Evolutionary conservation across 2,888 invertebrate genomes (phyloP).

Genomic region (Nomada hirtipes): DNA sequence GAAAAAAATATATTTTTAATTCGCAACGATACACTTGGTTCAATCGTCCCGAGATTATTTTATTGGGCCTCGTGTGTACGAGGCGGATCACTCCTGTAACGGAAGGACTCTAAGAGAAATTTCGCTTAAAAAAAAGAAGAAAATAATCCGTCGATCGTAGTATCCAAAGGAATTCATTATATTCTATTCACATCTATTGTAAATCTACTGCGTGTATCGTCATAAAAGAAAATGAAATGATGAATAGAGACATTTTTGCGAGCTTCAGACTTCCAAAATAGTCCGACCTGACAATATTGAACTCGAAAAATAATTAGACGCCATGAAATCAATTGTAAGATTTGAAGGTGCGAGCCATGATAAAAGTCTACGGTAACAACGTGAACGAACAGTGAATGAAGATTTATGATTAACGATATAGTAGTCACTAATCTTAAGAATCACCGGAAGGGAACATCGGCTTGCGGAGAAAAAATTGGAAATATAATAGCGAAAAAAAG

Average conservation of each 20-base stretch:
- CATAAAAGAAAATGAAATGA: constrained; percentile 34
- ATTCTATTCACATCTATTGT: constrained; percentile 68
- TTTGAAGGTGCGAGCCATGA: constrained; percentile 33
- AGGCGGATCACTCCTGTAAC: constrained; percentile 2
- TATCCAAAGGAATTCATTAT: constrained; percentile 62
- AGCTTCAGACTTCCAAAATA: constrained; percentile 52
- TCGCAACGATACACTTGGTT: constrained; percentile 57
- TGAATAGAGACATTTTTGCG: constrained; percentile 48
- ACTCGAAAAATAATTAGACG: constrained; percentile 61
- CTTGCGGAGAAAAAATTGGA: constrained; percentile 57
- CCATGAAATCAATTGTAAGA: constrained; percentile 62
- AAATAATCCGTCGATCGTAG: constrained; percentile 67
- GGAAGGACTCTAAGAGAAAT: constrained; percentile 32
- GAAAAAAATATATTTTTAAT: constrained; percentile 66
- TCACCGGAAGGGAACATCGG: constrained; percentile 59
- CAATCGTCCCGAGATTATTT: constrained; percentile 48
- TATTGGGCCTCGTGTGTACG: neutral
- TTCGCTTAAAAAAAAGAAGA: neutral
- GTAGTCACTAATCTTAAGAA: constrained; percentile 83
- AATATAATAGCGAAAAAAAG: constrained; percentile 29
- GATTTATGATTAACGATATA: constrained; percentile 68
- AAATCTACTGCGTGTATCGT: constrained; percentile 61
- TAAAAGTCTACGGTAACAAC: constrained; percentile 33
- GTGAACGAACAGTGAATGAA: constrained; percentile 66
- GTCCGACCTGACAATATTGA: constrained; percentile 80